Evolutionary conservation across 2,113 vertebrate genomes (phyloP).

Genomic region (Oncorhynchus kisutch): DNA sequence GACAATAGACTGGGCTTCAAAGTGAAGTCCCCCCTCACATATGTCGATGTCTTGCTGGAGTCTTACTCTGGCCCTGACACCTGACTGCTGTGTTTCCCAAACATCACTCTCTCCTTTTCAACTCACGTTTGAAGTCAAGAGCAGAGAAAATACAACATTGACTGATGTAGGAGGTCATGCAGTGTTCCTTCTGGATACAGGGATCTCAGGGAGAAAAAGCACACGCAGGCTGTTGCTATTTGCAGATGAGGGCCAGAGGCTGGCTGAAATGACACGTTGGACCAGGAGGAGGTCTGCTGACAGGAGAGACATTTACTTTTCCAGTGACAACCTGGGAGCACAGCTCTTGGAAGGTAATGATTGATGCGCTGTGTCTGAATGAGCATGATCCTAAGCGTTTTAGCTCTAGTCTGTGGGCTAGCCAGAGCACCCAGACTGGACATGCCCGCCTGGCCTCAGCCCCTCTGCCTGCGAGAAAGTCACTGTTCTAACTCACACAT

Average conservation of each 20-base stretch:
- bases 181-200: background rate
- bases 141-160: conserved; percentile 25
- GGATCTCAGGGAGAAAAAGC: conserved; percentile 10
- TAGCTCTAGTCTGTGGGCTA: conserved; percentile 60
- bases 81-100: conserved; percentile 12
- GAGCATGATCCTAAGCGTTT: conserved; percentile 69
- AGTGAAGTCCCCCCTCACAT: background rate
- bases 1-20: background rate
- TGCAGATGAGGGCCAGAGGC: conserved; percentile 31
- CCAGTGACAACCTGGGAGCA: conserved; percentile 17
- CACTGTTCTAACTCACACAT: conserved; percentile 36
- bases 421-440: conserved; percentile 53
- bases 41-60: too few species aligned
- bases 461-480: conserved; percentile 11
- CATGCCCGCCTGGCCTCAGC: conserved; percentile 3
- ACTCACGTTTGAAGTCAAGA: conserved; percentile 20
- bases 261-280: conserved; percentile 48
- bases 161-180: conserved; percentile 3
- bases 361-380: conserved; percentile 57
- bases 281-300: conserved; percentile 20
- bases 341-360: conserved; percentile 75
- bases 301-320: conserved; percentile 38
- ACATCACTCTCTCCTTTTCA: conserved; percentile 15
- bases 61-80: background rate
- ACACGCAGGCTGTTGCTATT: conserved; percentile 52